Base-by-base conservation (phyloP, 1,140 invertebrate species). In the Philaenus spumarius region DNA sequence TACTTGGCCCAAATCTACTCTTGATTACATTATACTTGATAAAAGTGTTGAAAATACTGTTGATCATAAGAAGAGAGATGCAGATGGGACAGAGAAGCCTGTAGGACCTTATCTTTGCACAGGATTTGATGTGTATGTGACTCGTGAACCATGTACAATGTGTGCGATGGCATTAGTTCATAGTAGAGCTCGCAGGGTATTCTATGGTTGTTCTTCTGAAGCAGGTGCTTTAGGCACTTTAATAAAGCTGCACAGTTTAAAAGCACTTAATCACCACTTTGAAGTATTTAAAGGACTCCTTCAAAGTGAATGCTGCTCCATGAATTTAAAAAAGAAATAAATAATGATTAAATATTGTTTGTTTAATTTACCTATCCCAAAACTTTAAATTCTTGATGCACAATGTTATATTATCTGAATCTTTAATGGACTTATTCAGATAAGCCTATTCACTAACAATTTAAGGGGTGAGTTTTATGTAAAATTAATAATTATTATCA, bases 101-200 rank as follows among this genome's bases (percentile, higher is more conserved):
- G 54, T 37, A 34, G 80, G 80, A 1, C 82, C 86, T 0, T 97
- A 97, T 72, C 74, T 97, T 5, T 95, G 93, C 72, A 96, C 93
- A 0, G 86, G 87, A 9, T 95, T 91, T 73, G 87, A 93, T 76
- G 70, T 90, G 1, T 97, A 94, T 69, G 68, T 92, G 12, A 81
- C 85, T 1, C 77, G 78, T 55, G 95, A 97, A 69, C 95, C 95
- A 0, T 98, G 95, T 73, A 69, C 90, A 1, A 92, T 97, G 83
- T 97, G 95, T 76, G 79, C 90, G 0, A 97, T 97, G 95, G 94
- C 89, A 1, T 72, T 97, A 45, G 79, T 97, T 1, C 95, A 97
- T 73, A 91, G 90, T 23, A 76, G 95, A 63, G 83, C 84, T 0
- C 81, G 81, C 24, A 78, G 88, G 62, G 82, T 97, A 0, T 97